Conservation (phyloP, 2,888 invertebrate species). For the Amphiduros pacificus region DNA sequence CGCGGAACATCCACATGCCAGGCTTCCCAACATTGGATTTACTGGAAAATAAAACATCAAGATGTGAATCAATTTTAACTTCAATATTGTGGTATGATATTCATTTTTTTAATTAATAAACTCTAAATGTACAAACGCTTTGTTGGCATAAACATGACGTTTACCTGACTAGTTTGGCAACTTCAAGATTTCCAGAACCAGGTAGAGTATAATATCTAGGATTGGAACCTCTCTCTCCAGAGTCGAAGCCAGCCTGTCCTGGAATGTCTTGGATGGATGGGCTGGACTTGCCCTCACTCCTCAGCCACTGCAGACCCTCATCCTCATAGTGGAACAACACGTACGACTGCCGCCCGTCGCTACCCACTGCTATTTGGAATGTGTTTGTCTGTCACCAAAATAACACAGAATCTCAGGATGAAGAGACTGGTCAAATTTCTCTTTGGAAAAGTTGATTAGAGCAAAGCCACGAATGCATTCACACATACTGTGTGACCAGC, state of each 20-base stretch:
- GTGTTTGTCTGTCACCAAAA: constrained; percentile 70
- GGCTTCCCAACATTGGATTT: constrained; percentile 83
- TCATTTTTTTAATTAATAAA: background rate
- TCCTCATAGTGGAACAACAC: constrained; percentile 85
- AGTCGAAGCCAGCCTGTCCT: constrained; percentile 89
- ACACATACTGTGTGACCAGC: too few species aligned
- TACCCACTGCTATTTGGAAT: constrained; percentile 78
- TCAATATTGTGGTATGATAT: background rate
- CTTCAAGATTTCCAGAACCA: constrained; percentile 90
- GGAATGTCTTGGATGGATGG: constrained; percentile 83
- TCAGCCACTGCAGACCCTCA: constrained; percentile 87
- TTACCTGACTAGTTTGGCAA: constrained; percentile 77
- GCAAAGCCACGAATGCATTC: too few species aligned
- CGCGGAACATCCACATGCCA: constrained; percentile 84
- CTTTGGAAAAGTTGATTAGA: too few species aligned
- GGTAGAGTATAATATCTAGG: constrained; percentile 70
- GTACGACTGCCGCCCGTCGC: constrained; percentile 79
- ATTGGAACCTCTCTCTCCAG: constrained; percentile 83
- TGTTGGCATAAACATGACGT: constrained; percentile 33
- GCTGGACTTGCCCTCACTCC: constrained; percentile 72
- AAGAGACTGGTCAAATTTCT: too few species aligned
- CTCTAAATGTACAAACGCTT: too few species aligned
- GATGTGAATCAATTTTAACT: too few species aligned
- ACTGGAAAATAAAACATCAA: too few species aligned
- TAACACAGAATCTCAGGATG: too few species aligned